A percentile compares a stretch with the other conserved stretches of the same genome.
Evolutionary conservation across 2,888 invertebrate genomes (phyloP).

Genomic region (Amphipyra berbera): DNA sequence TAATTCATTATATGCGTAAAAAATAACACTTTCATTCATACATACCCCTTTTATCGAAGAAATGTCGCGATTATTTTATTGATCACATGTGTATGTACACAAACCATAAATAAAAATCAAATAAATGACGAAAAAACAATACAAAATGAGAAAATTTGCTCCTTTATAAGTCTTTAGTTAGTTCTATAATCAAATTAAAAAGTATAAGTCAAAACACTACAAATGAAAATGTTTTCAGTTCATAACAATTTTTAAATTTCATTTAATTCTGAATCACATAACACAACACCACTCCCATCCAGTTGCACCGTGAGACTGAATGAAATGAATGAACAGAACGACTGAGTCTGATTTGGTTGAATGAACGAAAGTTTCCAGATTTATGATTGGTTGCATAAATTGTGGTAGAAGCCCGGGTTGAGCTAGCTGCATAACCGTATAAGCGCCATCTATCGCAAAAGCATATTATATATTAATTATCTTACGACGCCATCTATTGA

Average conservation of each 20-base stretch:
- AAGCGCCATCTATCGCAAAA: too few species aligned
- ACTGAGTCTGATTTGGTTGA: conserved; percentile 36
- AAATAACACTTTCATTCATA: conserved; percentile 76
- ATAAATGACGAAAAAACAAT: conserved; percentile 38
- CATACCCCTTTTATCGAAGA: conserved; percentile 78
- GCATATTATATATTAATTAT: too few species aligned
- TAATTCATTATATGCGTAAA: conserved; percentile 39
- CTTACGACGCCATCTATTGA: too few species aligned
- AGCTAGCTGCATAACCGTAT: too few species aligned
- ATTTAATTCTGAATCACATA: conserved; percentile 57
- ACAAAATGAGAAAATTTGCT: conserved; percentile 8
- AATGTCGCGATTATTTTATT: conserved; percentile 73
- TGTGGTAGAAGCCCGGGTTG: too few species aligned
- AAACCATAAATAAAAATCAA: conserved; percentile 66
- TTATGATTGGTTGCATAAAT: conserved; percentile 43
- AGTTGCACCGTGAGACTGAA: conserved; percentile 68
- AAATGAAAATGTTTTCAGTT: conserved; percentile 58
- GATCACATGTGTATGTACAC: conserved; percentile 85
- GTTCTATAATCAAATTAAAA: conserved; percentile 11
- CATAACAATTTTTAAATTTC: conserved; percentile 63
- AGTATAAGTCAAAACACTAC: conserved; percentile 38
- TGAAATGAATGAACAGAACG: conserved; percentile 47
- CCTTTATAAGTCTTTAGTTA: conserved; percentile 16
- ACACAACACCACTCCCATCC: conserved; percentile 57
- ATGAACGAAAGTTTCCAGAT: conserved; percentile 43